Evolutionary conservation across 2,113 vertebrate genomes (phyloP), one percentile per base, ranked within the genome.

Genomic region (Corythornis vintsioides): DNA sequence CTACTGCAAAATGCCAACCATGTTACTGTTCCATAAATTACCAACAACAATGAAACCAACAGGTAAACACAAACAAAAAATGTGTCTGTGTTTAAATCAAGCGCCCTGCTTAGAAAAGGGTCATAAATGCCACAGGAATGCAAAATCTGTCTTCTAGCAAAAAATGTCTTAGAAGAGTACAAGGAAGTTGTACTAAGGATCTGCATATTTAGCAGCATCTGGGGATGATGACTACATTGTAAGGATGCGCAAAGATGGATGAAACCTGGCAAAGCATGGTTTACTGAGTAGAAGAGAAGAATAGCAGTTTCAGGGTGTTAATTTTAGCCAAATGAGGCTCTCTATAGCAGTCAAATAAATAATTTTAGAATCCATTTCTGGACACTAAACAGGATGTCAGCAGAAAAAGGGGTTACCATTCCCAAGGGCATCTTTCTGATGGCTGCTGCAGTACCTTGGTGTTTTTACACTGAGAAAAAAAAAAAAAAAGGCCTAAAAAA

Each of bases 1-100:
- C 50, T 55, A 43, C 28, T n/a, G 16, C 31, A 66, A 66, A 76
- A 21, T 24, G 19, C 11, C 75, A 71, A 13, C 7, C 29, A 31
- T 0, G 0, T 20, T 29, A 15, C 26, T 35, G 9, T 15, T n/a
- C 28, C 31, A 17, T 15, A 69, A 72, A 72, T 24, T 20, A 18
- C 16, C 11, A 14, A 10, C 2, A 22, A 38, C 21, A 55, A 24
- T 31, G 75, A 48, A 83, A 18, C 10, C 2, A 2, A 26, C 11
- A 60, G 16, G 22, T 21, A 71, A 71, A 21, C 21, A 48, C 11
- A n/a, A 59, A 33, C 8, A 67, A 79, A 76, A 80, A 28, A 35
- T 3, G 45, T 15, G 60, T 31, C 33, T 47, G 79, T 75, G 48
- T 69, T 71, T 88, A 82, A 81, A 64, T 15, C 43, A 55, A 15